Base-by-base conservation (phyloP, 23 tunicate species). In the Diplosoma virens region DNA sequence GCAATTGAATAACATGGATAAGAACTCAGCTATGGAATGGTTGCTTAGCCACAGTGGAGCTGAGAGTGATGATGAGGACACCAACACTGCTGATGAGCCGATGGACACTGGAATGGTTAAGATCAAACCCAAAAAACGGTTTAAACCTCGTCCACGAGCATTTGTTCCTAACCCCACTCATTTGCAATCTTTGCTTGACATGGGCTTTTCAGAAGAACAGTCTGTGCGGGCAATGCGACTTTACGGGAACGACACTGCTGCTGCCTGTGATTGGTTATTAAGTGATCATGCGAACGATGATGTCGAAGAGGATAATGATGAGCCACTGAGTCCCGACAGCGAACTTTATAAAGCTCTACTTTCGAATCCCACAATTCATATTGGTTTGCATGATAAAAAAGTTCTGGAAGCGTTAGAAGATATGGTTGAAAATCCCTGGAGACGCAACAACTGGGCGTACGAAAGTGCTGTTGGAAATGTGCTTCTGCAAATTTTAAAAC, bases 401-500 rank as follows among this genome's bases (percentile, higher is more conserved):
- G 97, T 90, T 3, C 47, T 90, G 46, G 97, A 90, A 47, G 97
- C 97, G 16, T 58, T 90, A 5, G 97, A 90, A 47, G 97, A 90
- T 48, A 90, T 90, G 97, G 85, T 90, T 11, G 97, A 90, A 41
- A 90, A 90, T 45, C 97, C 97, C 0, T 64, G 83, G 97, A 54
- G 97, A 37, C 56, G 97, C 30, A 88, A 90, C 79, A 90, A 80
- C 45, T 90, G 97, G 97, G 97, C 97, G 24, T 86, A 90, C 47
- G 97, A 90, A 61, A 71, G 92, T 34, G 88, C 97, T 9, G 97
- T 90, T 32, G 97, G 97, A 2, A 86, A 88, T 66, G 97, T 90
- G 1, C 72, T 90, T 5, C 48, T 90, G 74, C 97, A 90, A 59
- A 90, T 90, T 4, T 48, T 90, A 14, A 90, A 90, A 71, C 85